These are phyloP conservation scores for Agonopterix subpropinquella DNA, from an alignment of 2,888 invertebrate genomes.

Conservation along the genomic window DNA sequence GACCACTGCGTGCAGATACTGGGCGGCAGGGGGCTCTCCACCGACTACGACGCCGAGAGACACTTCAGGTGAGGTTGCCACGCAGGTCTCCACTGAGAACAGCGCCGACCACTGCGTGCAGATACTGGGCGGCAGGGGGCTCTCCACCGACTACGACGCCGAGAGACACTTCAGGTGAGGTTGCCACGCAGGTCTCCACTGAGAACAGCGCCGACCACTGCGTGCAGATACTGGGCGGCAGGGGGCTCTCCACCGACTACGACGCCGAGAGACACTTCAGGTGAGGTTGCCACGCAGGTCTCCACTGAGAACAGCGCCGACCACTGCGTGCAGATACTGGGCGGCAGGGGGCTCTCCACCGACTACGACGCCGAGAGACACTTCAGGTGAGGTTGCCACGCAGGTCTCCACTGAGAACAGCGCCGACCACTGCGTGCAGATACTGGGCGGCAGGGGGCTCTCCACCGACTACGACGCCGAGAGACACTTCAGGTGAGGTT, in stretches of 20 bases:
- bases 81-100: no score
- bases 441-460: conserved; percentile 84
- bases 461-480: conserved; percentile 83
- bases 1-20: conserved; percentile 85
- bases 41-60: conserved; percentile 82
- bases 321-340: conserved; percentile 84
- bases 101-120: conserved; percentile 85
- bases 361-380: conserved; percentile 84
- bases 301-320: no score
- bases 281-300: conserved; percentile 39
- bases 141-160: conserved; percentile 81
- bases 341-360: conserved; percentile 82
- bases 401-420: no score
- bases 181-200: no score
- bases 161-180: conserved; percentile 81
- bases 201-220: conserved; percentile 83
- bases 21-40: conserved; percentile 83
- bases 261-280: conserved; percentile 84
- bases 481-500: conserved; percentile 77
- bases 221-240: conserved; percentile 85
- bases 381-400: conserved; percentile 68
- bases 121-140: conserved; percentile 84
- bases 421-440: conserved; percentile 84
- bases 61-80: conserved; percentile 73
- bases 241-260: conserved; percentile 81